Evolutionary conservation across 2,797 vertebrate genomes (phyloP).

Genomic region (Balearica regulorum): DNA sequence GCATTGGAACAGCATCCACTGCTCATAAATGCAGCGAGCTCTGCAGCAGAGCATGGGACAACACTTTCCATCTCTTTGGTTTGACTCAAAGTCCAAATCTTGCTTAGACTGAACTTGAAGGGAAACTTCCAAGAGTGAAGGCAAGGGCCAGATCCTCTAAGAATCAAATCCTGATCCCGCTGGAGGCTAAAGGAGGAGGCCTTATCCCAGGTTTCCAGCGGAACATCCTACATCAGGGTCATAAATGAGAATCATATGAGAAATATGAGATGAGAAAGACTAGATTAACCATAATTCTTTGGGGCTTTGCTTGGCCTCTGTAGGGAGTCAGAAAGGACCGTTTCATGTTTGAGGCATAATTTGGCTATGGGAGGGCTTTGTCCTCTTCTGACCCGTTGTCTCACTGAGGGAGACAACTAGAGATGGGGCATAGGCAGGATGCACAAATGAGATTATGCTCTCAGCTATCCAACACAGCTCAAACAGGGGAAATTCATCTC

Average conservation of each 20-base stretch:
- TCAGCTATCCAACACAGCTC: not conserved
- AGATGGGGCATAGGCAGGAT: not conserved
- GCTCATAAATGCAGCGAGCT: not conserved
- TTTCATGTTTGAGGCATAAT: not conserved
- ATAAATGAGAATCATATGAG: not conserved
- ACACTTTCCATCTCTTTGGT: not conserved
- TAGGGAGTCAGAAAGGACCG: not conserved
- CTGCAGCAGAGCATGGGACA: not conserved
- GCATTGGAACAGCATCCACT: not conserved
- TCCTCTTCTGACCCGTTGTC: not conserved
- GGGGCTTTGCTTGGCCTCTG: not conserved
- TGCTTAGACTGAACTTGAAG: not conserved
- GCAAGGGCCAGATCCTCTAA: not conserved
- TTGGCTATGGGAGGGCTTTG: not conserved
- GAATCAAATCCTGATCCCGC: not conserved
- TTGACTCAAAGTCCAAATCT: not conserved
- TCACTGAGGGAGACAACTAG: not conserved
- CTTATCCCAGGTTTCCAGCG: not conserved
- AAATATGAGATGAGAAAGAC: not conserved
- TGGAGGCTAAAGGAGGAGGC: not conserved
- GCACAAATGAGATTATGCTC: not conserved
- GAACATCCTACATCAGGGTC: not conserved
- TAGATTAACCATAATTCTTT: conserved; percentile 1
- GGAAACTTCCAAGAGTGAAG: not conserved
- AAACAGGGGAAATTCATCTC: not conserved